Base-by-base conservation (phyloP, 2,888 invertebrate species). In the Polia nebulosa region DNA sequence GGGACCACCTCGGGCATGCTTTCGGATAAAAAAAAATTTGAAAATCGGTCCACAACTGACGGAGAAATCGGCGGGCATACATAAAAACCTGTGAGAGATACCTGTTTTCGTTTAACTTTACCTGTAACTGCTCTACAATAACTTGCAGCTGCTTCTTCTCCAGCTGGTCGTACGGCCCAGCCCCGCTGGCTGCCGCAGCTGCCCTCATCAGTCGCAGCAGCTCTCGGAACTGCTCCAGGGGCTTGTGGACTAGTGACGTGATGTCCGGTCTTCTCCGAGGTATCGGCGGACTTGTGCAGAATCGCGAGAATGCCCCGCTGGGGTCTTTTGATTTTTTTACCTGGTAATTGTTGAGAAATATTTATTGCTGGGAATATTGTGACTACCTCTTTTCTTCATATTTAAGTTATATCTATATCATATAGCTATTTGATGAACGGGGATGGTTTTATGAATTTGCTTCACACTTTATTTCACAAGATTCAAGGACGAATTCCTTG, bases 241-340 rank as follows among this genome's bases (percentile, higher is more conserved):
- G 98, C 87, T 98, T 97, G 90, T 98, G 97, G 72, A 98, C 97
- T 80, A 98, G 97, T 17, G 98, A 97, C 15, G 98, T 98, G 77
- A 98, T 97, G 90, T 98, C 98, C 17, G 98, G 98, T 79, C 98
- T 96, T 90, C 97, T 96, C 78, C 98, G 96, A 3, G 98, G 98
- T 83, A 98, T 97, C 20, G 97, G 97, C 3, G 98, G 98, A 86
- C 97, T 97, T 69, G 97, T 97, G 83, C 98, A 97, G 89, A 98
- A 97, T 72, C 97, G 96, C 59, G 97, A 97, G 90, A 98, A 98
- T 34, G 97, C 97, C 15, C 97, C 97, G 84, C 98, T 98, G 65
- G 97, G 96, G 86, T 97, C 97, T 87, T 97, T 96, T 49, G 97
- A 97, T 88, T 97, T 97, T 88, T 97, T 97, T 15, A 97, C 96